phyloP scores from a whole-genome alignment of 2,113 vertebrate species.

The Zootoca vivipara region DNA sequence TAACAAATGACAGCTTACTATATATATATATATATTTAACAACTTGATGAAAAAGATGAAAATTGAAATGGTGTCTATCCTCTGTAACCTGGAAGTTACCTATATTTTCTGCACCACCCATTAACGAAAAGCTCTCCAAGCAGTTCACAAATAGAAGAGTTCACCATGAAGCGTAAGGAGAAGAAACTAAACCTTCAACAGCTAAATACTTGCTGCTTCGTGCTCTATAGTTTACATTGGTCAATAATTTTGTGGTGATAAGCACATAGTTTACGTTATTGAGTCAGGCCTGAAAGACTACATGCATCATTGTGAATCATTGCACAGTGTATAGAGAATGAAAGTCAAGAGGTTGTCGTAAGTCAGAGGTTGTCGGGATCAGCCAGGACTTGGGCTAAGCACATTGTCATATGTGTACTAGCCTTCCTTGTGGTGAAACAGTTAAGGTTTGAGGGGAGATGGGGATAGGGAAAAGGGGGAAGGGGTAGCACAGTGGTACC shows the following conservation, averaged over 20 bases:
- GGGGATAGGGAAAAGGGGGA: not conserved
- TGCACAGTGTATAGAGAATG: not conserved
- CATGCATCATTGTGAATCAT: not conserved
- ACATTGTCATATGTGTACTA: not conserved
- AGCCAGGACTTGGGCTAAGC: not conserved
- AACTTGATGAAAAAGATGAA: not conserved
- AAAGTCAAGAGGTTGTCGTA: not conserved
- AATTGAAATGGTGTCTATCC: not conserved
- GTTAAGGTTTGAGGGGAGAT: not conserved
- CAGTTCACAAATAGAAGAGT: not conserved
- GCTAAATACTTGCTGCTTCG: not conserved
- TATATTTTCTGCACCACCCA: not conserved
- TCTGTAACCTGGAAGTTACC: not conserved
- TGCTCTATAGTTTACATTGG: not conserved
- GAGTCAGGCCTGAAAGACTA: not conserved
- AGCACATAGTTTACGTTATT: not conserved
- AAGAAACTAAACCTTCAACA: too few species aligned
- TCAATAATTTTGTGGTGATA: not conserved
- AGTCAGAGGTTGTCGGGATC: not conserved
- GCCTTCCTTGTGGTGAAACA: not conserved
- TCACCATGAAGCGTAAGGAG: too few species aligned
- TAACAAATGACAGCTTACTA: not conserved
- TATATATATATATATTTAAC: too few species aligned
- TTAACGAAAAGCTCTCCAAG: not conserved
- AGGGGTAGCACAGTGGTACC: not conserved